Evolutionary conservation across 2,113 vertebrate genomes (phyloP).

Genomic region (Caloenas nicobarica): DNA sequence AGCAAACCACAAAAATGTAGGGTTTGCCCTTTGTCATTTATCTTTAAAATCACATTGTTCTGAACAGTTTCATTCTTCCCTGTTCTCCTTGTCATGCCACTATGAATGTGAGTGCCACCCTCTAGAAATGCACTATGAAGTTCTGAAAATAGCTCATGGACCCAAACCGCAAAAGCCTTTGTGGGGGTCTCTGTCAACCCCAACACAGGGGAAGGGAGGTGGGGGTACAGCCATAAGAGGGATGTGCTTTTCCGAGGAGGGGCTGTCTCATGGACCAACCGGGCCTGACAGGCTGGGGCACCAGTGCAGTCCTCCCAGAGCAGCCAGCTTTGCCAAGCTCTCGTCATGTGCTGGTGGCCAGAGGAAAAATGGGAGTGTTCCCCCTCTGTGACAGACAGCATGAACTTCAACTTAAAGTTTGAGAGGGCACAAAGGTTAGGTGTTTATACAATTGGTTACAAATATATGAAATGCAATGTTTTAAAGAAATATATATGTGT

Average conservation of each 20-base stretch:
- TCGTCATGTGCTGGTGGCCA: not conserved
- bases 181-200: not conserved
- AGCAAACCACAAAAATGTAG: not conserved
- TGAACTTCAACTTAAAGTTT: not conserved
- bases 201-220: not conserved
- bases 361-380: not conserved
- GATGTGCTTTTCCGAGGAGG: not conserved
- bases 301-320: not conserved
- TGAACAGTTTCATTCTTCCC: not conserved
- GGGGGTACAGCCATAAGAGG: not conserved
- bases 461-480: not conserved
- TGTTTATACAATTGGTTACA: not conserved
- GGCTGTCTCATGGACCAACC: rapidly evolving
- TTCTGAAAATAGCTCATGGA: not conserved
- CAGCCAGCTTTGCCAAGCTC: not conserved
- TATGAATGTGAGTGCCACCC: not conserved
- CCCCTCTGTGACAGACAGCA: not conserved
- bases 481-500: not conserved
- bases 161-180: not conserved
- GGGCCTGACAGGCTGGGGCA: not conserved
- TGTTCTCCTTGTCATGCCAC: not conserved
- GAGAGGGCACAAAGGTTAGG: not conserved
- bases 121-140: not conserved
- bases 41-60: slow-evolving; percentile 28
- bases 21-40: slow-evolving; percentile 1